phyloP scores from a whole-genome alignment of 92 coral and sea anemone species.

The Palythoa heliodiscus region DNA sequence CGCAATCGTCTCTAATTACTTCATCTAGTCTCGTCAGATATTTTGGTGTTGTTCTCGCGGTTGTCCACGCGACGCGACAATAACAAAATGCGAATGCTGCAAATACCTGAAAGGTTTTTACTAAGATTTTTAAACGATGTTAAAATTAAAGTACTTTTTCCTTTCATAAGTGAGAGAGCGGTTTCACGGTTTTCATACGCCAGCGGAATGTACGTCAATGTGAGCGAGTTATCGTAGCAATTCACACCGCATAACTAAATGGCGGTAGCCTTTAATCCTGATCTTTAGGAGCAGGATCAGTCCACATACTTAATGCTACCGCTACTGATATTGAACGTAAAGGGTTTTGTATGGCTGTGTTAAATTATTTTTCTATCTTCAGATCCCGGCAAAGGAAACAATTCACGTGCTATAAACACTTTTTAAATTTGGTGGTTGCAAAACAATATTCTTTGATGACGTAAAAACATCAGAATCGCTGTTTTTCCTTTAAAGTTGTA shows the following conservation, averaged over 20 bases:
- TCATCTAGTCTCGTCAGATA: constrained; percentile 8
- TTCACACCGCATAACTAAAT: constrained; percentile 39
- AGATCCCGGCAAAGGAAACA: neutral
- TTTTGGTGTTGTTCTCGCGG: neutral
- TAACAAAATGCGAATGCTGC: neutral
- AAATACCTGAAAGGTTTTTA: neutral
- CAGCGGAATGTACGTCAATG: constrained; percentile 15
- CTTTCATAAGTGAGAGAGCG: neutral
- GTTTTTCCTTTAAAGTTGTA: neutral
- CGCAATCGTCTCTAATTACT: constrained; percentile 23
- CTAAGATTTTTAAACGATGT: neutral
- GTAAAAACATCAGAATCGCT: neutral
- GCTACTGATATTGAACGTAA: neutral
- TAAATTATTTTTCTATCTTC: neutral
- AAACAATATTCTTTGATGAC: neutral
- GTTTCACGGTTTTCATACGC: neutral
- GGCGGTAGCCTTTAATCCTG: constrained; percentile 22
- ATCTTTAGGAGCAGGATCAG: neutral
- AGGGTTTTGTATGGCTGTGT: neutral
- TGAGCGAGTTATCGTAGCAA: neutral
- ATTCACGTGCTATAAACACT: neutral
- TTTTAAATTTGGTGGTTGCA: neutral
- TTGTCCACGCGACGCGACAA: constrained; percentile 21
- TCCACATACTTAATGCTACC: neutral
- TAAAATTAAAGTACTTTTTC: neutral